Base-by-base conservation (phyloP, 2,797 vertebrate species). In the Mustela erminea region DNA sequence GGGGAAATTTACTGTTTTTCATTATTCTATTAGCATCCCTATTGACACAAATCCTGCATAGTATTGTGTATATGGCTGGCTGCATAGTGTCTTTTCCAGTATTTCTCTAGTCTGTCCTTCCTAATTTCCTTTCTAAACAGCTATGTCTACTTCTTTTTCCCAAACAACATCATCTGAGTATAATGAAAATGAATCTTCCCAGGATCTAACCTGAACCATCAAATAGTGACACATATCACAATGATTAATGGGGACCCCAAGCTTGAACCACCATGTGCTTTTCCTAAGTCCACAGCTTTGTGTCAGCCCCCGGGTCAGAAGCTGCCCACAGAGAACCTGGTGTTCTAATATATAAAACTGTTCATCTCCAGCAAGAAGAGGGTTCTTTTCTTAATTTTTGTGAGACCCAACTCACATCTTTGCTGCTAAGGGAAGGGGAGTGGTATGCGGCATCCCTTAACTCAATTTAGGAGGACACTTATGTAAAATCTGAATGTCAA, bases 41-140 rank as follows among this genome's bases (percentile, higher is more conserved):
- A 84, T 23, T 93, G 58, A 72, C 14, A 87, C 7, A 83, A 90
- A 87, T 20, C 8, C 15, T 81, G 52, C 17, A 18, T 18, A 54
- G 17, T 54, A 54, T 54, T 54, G 52, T 54, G 52, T 54, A 18
- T 54, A 54, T 54, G 66, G 64, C 27, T 84, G 32, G 43, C 4
- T 25, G 23, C 25, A 35, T 27, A n/a, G 13, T 9, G 13, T 58
- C 52, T 70, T 58, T 81, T 75, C 29, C 29, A 68, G 54, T 2
- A 32, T 49, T 35, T 87, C 41, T 62, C 80, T 56, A 38, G 7
- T 64, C 80, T 58, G 21, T 58, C 25, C 54, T 54, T 92, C 7
- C 58, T 92, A 72, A 64, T 83, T 89, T 88, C 52, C 66, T 77
- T 11, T 78, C 15, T 81, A 87, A 92, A 93, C 15, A 75, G 35